Evolutionary conservation across 1,140 invertebrate genomes (phyloP).

Genomic region (Leptopilina boulardi): DNA sequence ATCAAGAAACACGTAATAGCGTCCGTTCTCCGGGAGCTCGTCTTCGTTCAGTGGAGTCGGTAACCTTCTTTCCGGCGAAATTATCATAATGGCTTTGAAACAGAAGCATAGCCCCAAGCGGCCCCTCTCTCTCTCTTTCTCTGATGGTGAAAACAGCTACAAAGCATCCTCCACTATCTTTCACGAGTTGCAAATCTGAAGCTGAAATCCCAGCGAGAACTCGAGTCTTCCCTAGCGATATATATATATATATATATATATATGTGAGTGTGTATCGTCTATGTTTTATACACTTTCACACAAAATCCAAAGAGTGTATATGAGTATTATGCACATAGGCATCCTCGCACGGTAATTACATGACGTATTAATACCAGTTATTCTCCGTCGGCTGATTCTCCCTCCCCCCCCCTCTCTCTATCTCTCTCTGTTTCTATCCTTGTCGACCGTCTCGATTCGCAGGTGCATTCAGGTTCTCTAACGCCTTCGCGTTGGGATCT

Average conservation of each 20-base stretch:
- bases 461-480: constrained; percentile 69
- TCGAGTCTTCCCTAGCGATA: neutral
- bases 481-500: constrained; percentile 56
- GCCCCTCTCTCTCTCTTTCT: constrained; percentile 46
- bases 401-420: constrained; percentile 21
- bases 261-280: neutral
- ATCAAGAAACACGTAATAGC: constrained; percentile 34
- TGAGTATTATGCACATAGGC: constrained; percentile 52
- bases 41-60: constrained; percentile 48
- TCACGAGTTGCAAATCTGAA: constrained; percentile 17
- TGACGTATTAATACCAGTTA: constrained; percentile 75
- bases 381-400: constrained; percentile 70
- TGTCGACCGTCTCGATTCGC: constrained; percentile 64
- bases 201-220: neutral
- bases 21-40: constrained; percentile 18
- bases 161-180: constrained; percentile 15
- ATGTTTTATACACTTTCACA: constrained; percentile 42
- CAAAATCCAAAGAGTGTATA: neutral
- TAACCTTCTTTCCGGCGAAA: constrained; percentile 72
- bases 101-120: constrained; percentile 71
- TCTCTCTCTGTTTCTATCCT: too few species aligned
- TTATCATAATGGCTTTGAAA: constrained; percentile 74
- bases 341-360: constrained; percentile 71
- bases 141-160: constrained; percentile 20
- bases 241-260: neutral